These are phyloP conservation scores for Lepilemur ruficaudatus DNA, from an alignment of 2,797 vertebrate genomes.

Conservation along the genomic window DNA sequence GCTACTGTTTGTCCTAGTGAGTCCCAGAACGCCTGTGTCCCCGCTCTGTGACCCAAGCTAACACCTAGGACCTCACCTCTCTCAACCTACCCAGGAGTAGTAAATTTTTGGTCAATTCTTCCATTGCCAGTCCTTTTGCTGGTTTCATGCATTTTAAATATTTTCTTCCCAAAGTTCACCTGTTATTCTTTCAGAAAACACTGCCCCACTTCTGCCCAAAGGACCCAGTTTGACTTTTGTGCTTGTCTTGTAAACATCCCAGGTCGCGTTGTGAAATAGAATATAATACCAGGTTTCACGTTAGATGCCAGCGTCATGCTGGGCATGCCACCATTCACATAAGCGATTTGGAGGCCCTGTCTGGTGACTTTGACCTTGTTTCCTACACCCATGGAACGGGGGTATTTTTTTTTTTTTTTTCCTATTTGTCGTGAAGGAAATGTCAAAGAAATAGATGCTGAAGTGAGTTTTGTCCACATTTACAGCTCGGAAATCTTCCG, in stretches of 20 bases:
- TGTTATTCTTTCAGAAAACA: neutral
- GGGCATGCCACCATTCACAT: neutral
- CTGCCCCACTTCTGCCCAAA: neutral
- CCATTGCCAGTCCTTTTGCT: neutral
- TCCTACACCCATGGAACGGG: neutral
- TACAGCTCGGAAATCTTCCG: conserved; percentile 87
- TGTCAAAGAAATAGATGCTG: neutral
- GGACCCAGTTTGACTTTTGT: neutral
- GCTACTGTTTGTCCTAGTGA: neutral
- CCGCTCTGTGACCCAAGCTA: neutral
- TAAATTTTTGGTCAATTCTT: neutral
- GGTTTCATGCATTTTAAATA: neutral
- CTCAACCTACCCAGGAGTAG: neutral
- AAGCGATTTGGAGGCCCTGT: neutral
- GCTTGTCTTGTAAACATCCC: neutral
- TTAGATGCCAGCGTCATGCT: neutral
- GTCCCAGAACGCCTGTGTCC: too few species aligned
- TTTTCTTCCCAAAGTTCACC: neutral
- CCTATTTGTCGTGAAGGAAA: neutral
- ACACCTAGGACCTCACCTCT: neutral
- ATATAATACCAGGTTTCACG: neutral
- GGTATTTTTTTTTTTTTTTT: neutral
- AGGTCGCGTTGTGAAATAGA: neutral
- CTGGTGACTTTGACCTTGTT: neutral
- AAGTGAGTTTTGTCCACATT: conserved; percentile 19